Conservation (phyloP, 2,888 invertebrate species). For the Lysandra bellargus region DNA sequence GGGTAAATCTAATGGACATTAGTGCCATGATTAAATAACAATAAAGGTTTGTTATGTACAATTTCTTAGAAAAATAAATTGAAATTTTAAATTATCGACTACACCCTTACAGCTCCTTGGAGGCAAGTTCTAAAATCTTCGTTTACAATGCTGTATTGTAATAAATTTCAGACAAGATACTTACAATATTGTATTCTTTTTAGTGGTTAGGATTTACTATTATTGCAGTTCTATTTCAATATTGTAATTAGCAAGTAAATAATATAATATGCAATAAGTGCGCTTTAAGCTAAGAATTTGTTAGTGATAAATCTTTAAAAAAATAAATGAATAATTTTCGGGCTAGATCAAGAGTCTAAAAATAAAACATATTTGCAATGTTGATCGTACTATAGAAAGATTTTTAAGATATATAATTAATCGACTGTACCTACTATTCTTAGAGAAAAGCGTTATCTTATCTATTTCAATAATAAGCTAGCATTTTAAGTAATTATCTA, state of each 20-base stretch:
- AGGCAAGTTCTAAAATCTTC: not conserved
- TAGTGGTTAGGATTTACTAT: not conserved
- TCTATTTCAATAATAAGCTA: not conserved
- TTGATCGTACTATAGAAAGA: not conserved
- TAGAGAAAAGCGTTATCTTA: not conserved
- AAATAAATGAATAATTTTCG: not conserved
- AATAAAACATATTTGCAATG: not conserved
- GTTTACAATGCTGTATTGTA: too few relatives aligned
- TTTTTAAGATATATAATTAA: not conserved
- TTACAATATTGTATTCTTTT: not conserved
- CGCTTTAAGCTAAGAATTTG: not conserved
- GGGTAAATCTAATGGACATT: not conserved
- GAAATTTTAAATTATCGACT: not conserved
- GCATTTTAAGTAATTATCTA: not conserved
- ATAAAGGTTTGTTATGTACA: not conserved
- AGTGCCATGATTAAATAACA: not conserved
- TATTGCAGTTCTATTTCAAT: not conserved
- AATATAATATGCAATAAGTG: not conserved
- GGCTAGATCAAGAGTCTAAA: not conserved
- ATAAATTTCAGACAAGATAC: not conserved
- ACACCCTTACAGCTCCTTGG: not conserved
- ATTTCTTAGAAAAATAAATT: not conserved
- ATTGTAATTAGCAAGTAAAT: not conserved
- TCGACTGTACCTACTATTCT: not conserved
- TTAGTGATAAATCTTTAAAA: conserved; percentile 3